Conservation (phyloP, 2,888 invertebrate species). For the Hesperia comma region DNA sequence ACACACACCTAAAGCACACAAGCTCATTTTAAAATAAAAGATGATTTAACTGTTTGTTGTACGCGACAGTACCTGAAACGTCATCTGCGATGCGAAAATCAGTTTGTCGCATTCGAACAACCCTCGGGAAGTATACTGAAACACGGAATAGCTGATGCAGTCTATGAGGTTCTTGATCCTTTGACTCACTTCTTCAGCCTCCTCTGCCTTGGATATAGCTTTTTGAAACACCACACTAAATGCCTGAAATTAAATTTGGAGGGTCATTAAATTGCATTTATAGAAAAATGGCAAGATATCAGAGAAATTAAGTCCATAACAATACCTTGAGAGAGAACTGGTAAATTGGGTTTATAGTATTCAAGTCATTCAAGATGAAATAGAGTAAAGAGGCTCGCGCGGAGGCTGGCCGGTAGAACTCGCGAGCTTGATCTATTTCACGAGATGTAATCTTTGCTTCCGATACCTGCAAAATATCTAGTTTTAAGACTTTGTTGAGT, state of each 20-base stretch:
- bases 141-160: slow-evolving; percentile 96
- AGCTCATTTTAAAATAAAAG: no score
- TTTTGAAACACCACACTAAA: slow-evolving; percentile 99
- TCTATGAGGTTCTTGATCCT: slow-evolving; percentile 96
- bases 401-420: slow-evolving; percentile 94
- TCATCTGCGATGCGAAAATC: slow-evolving; percentile 98
- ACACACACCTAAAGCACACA: no score
- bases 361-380: slow-evolving; percentile 97
- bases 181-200: slow-evolving; percentile 89
- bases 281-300: no score
- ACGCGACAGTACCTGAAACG: slow-evolving; percentile 89
- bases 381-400: slow-evolving; percentile 96
- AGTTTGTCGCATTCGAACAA: slow-evolving; percentile 98
- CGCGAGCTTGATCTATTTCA: slow-evolving; percentile 96
- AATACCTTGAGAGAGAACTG: slow-evolving; percentile 96
- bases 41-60: no score
- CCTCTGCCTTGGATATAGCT: slow-evolving; percentile 94
- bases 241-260: slow-evolving; percentile 85
- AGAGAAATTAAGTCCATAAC: neutral
- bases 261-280: no score
- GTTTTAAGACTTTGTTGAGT: no score
- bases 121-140: slow-evolving; percentile 96
- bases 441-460: slow-evolving; percentile 96
- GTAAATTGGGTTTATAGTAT: slow-evolving; percentile 98
- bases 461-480: slow-evolving; percentile 80